These are phyloP conservation scores for Scomber japonicus DNA, from an alignment of 2,113 vertebrate species.

Conservation along the genomic window DNA sequence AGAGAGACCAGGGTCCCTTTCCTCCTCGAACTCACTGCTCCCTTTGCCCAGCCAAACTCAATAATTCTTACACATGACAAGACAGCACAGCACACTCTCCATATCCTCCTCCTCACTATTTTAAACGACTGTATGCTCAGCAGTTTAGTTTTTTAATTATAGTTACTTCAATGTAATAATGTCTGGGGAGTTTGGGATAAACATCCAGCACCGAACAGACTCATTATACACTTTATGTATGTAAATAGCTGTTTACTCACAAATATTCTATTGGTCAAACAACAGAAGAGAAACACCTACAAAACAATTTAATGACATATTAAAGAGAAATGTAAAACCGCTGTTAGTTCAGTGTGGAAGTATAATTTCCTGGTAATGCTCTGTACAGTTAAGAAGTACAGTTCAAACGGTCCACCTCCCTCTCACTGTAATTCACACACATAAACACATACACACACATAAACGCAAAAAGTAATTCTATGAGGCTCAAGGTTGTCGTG, in stretches of 20 bases:
- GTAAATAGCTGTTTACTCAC: constrained; percentile 11
- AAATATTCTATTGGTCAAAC: constrained; percentile 37
- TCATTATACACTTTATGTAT: constrained; percentile 9
- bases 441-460: constrained; percentile 29
- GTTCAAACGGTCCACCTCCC: constrained; percentile 19
- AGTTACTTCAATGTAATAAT: constrained; percentile 30
- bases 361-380: constrained; percentile 7
- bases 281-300: background rate
- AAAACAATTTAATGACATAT: constrained; percentile 17
- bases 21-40: constrained; percentile 37
- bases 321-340: constrained; percentile 12
- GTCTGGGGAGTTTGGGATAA: constrained; percentile 30
- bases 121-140: constrained; percentile 37
- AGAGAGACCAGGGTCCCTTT: constrained; percentile 54
- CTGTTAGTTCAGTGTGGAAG: constrained; percentile 14
- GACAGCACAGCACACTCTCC: constrained; percentile 35
- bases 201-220: constrained; percentile 13
- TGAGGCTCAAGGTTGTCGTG: constrained; percentile 82
- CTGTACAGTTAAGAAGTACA: constrained; percentile 15
- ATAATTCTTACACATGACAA: constrained; percentile 58
- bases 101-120: constrained; percentile 19
- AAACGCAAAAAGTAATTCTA: constrained; percentile 54
- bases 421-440: constrained; percentile 29
- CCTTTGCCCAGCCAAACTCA: constrained; percentile 38
- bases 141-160: constrained; percentile 47